These are phyloP conservation scores for Desmodus rotundus DNA, from an alignment of 2,113 vertebrate species.

Conservation along the genomic window DNA sequence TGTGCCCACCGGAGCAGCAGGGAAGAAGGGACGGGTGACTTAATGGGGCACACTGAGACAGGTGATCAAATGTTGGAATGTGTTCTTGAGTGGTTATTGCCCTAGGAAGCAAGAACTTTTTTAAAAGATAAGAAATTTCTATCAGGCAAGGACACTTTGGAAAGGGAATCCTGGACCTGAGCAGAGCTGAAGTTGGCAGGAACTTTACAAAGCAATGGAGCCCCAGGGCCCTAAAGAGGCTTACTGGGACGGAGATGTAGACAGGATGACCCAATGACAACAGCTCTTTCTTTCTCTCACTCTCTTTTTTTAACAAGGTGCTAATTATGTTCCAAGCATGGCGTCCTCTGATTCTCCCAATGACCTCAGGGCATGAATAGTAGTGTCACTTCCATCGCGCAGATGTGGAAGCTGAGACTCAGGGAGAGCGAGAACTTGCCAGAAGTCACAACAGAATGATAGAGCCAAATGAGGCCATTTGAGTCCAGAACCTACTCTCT, in stretches of 20 bases:
- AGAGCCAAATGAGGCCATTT: not conserved
- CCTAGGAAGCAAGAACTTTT: not conserved
- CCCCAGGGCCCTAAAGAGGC: no score
- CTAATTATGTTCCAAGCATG: not conserved
- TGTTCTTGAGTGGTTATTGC: not conserved
- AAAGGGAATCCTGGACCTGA: not conserved
- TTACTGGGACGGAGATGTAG: not conserved
- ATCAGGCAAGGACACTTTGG: not conserved
- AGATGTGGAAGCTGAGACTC: not conserved
- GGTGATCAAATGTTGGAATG: not conserved
- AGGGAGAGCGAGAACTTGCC: not conserved
- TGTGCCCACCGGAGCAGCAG: not conserved
- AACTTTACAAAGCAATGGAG: not conserved
- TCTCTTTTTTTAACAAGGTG: not conserved
- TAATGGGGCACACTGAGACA: not conserved
- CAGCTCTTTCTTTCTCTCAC: not conserved
- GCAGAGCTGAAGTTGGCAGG: not conserved
- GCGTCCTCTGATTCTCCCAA: not conserved
- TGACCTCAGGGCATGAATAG: not conserved
- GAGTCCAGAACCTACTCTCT: not conserved
- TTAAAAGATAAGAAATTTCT: not conserved
- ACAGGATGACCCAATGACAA: not conserved
- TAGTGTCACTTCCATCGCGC: not conserved
- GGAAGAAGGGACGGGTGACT: not conserved
- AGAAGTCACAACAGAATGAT: not conserved